Percentiles rank a stretch among this genome's conserved stretches.
phyloP scores from a whole-genome alignment of 2,113 vertebrate species.

The Paralichthys olivaceus region DNA sequence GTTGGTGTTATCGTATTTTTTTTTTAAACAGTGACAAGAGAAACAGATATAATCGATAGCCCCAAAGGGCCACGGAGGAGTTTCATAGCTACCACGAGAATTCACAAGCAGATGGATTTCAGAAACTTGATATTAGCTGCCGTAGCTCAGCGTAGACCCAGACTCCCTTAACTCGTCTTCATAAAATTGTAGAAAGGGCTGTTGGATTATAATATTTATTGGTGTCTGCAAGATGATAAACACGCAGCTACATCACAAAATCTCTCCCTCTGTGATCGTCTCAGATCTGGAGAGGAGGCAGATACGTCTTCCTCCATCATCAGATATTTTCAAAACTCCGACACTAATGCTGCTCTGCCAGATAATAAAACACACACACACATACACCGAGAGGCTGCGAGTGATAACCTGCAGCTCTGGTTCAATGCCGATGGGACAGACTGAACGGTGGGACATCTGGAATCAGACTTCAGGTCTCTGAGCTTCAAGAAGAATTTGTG shows the following conservation, averaged over 20 bases:
- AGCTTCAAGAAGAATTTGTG: too few species aligned
- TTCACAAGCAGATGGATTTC: slow-evolving; percentile 52
- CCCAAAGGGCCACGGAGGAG: slow-evolving; percentile 36
- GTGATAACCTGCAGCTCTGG: slow-evolving; percentile 46
- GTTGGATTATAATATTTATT: slow-evolving; percentile 38
- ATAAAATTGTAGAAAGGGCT: slow-evolving; percentile 27
- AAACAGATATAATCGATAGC: slow-evolving; percentile 60
- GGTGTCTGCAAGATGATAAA: slow-evolving; percentile 29
- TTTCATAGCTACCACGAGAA: slow-evolving; percentile 50
- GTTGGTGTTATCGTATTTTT: slow-evolving; percentile 27
- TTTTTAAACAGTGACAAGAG: slow-evolving; percentile 42
- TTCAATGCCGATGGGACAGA: slow-evolving; percentile 57
- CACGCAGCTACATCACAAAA: slow-evolving; percentile 14
- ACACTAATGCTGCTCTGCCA: slow-evolving; percentile 12
- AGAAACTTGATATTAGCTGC: slow-evolving; percentile 49
- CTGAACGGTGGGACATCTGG: too few species aligned
- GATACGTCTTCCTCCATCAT: slow-evolving; percentile 15
- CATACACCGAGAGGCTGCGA: too few species aligned
- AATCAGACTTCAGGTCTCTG: too few species aligned
- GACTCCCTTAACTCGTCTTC: slow-evolving; percentile 27
- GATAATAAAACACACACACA: slow-evolving; percentile 25
- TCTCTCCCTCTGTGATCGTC: background rate
- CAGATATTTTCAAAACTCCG: slow-evolving; percentile 15
- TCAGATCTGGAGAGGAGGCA: slow-evolving; percentile 2
- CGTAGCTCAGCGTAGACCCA: slow-evolving; percentile 13